phyloP scores from a whole-genome alignment of 2,797 vertebrate species.

The Apodemus agrarius region DNA sequence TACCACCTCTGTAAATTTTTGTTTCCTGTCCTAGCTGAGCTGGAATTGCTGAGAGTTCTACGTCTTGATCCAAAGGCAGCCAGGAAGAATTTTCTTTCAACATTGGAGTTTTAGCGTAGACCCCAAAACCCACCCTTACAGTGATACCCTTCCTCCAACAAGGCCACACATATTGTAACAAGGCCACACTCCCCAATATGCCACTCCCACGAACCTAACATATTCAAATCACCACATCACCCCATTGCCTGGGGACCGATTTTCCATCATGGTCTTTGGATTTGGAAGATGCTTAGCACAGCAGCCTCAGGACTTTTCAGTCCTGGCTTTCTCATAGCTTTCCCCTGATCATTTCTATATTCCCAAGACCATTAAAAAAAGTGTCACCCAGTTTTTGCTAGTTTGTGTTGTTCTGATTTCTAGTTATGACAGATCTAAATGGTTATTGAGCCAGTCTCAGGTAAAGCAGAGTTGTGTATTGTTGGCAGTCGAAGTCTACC shows the following conservation, averaged over 20 bases:
- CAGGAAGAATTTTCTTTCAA: neutral
- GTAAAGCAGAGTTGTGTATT: neutral
- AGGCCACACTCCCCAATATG: neutral
- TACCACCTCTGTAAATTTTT: neutral
- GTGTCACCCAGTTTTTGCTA: neutral
- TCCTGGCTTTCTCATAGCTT: neutral
- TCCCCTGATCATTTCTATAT: neutral
- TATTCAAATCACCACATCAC: neutral
- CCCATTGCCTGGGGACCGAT: neutral
- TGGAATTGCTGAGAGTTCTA: neutral
- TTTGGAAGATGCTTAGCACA: neutral
- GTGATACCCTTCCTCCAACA: neutral
- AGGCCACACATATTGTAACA: neutral
- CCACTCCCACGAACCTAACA: neutral
- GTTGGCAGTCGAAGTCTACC: neutral
- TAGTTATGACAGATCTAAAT: slow-evolving; percentile 2
- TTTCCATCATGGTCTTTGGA: neutral
- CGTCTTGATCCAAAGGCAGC: neutral
- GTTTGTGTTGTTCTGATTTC: neutral
- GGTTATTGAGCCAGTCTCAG: neutral
- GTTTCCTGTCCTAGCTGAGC: neutral
- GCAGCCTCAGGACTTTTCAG: neutral
- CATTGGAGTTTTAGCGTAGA: neutral
- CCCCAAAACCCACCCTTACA: neutral
- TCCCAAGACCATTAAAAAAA: neutral